phyloP scores from a whole-genome alignment of 1,140 invertebrate genomes.

The Aricia agestis region DNA sequence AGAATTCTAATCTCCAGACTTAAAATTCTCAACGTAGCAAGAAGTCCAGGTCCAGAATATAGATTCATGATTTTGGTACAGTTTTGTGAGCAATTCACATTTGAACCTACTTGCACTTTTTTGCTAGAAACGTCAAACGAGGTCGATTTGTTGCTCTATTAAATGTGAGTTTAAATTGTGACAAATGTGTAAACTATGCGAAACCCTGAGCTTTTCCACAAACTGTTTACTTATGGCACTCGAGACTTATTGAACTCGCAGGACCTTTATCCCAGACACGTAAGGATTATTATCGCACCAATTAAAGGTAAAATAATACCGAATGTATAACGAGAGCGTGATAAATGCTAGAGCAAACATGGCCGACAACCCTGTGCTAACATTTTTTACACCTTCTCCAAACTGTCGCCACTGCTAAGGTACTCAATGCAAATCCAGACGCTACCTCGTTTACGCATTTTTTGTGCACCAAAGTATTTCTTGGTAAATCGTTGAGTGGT shows the following conservation, averaged over 20 bases:
- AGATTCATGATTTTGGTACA: too few species aligned
- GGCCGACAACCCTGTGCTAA: conserved; percentile 44
- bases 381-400: conserved; percentile 39
- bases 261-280: not conserved
- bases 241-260: conserved; percentile 22
- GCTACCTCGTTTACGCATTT: conserved; percentile 11
- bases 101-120: not conserved
- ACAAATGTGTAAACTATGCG: conserved; percentile 35
- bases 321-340: conserved; percentile 45
- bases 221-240: conserved; percentile 57
- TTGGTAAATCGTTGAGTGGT: not conserved
- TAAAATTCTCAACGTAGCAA: too few species aligned
- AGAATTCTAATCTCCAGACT: too few species aligned
- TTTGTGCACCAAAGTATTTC: not conserved
- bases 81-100: too few species aligned
- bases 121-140: not conserved
- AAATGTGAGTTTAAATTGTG: conserved; percentile 32
- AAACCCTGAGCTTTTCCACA: conserved; percentile 26
- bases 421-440: conserved; percentile 6
- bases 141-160: not conserved
- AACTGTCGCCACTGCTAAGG: conserved; percentile 32
- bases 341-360: conserved; percentile 59
- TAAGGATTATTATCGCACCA: not conserved
- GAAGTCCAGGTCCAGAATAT: too few species aligned
- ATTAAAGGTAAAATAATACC: not conserved